Percentiles rank a stretch among this genome's conserved stretches.
phyloP scores from a whole-genome alignment of 2,888 invertebrate genomes.

The Yponomeuta plumbellus region DNA sequence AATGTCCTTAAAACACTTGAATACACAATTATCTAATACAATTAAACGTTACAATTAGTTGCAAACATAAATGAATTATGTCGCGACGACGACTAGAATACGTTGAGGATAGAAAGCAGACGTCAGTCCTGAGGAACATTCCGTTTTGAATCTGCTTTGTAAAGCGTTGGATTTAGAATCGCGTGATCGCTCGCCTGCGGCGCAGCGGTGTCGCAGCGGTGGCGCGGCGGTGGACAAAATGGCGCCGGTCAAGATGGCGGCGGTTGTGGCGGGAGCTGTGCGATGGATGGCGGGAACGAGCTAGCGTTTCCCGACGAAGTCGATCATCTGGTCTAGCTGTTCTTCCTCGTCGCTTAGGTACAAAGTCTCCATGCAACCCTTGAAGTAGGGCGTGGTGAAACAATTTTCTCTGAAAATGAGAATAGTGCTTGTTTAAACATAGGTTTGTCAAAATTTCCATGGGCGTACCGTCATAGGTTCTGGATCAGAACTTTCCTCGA shows the following conservation, averaged over 20 bases:
- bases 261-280: conserved; percentile 43
- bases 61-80: conserved; percentile 65
- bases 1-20: conserved; percentile 53
- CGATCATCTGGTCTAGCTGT: conserved; percentile 86
- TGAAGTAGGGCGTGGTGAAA: conserved; percentile 87
- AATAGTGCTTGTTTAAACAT: conserved; percentile 15
- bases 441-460: conserved; percentile 10
- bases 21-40: conserved; percentile 46
- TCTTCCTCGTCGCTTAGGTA: conserved; percentile 86
- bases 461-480: neutral
- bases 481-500: too few species aligned
- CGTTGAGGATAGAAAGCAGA: conserved; percentile 75
- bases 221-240: conserved; percentile 8
- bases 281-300: conserved; percentile 34
- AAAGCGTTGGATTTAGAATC: conserved; percentile 36
- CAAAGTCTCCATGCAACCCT: conserved; percentile 88
- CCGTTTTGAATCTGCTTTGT: conserved; percentile 52
- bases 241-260: conserved; percentile 37
- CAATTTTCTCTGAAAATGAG: conserved; percentile 81
- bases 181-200: conserved; percentile 40
- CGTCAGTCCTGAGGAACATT: conserved; percentile 59
- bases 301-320: conserved; percentile 83
- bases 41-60: conserved; percentile 62
- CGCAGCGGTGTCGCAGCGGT: conserved; percentile 34
- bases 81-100: conserved; percentile 73